Percentiles rank a stretch among this genome's conserved stretches.
Evolutionary conservation across 2,888 invertebrate species (phyloP).

Genomic region (Acronicta alni): DNA sequence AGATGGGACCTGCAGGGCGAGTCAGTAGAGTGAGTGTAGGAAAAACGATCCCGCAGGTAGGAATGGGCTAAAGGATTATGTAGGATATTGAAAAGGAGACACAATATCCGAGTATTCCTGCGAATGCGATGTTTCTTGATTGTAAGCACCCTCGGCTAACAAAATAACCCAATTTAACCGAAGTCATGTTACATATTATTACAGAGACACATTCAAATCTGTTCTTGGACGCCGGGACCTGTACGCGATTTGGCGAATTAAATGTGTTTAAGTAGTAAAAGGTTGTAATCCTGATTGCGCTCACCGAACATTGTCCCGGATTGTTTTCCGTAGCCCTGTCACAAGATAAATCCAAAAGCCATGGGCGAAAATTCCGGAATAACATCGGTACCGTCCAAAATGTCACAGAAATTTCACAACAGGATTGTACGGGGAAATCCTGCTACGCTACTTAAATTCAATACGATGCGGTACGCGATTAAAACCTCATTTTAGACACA

Average conservation of each 20-base stretch:
- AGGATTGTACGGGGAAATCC: constrained; percentile 9
- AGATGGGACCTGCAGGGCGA: too few species aligned
- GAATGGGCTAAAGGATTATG: too few species aligned
- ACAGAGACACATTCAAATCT: too few species aligned
- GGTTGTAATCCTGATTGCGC: not conserved
- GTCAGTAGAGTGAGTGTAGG: too few species aligned
- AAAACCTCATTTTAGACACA: constrained; percentile 27
- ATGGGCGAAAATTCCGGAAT: constrained; percentile 7
- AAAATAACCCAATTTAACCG: too few species aligned
- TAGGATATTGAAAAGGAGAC: too few species aligned
- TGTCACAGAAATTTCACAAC: constrained; percentile 28
- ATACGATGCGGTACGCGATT: constrained; percentile 7
- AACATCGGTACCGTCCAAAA: constrained; percentile 8
- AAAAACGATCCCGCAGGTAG: too few species aligned
- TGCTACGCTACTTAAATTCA: not conserved
- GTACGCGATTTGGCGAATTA: not conserved
- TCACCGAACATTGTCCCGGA: constrained; percentile 3
- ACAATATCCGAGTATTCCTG: too few species aligned
- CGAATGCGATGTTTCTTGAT: too few species aligned
- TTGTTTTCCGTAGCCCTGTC: constrained; percentile 6
- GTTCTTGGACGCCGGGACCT: too few species aligned
- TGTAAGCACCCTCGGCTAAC: too few species aligned
- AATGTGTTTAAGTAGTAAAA: not conserved
- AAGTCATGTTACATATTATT: too few species aligned
- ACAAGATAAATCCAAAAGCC: constrained; percentile 26